Evolutionary conservation across 2,888 invertebrate genomes (phyloP).

Genomic region (Rugalucina vietnamica): DNA sequence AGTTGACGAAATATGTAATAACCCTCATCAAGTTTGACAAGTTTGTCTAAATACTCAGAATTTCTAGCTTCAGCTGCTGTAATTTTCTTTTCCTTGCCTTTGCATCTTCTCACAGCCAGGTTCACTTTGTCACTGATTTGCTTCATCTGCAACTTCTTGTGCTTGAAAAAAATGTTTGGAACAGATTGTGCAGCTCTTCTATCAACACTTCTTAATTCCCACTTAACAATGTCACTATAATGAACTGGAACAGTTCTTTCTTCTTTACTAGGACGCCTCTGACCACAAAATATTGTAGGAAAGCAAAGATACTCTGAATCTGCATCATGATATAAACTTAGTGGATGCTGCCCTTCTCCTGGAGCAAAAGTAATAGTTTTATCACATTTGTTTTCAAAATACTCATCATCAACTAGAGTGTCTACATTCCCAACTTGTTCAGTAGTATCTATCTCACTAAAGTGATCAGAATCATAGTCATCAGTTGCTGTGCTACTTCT

Average conservation of each 20-base stretch:
- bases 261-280: conserved; percentile 22
- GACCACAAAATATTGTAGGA: too few species aligned
- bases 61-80: conserved; percentile 18
- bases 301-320: too few species aligned
- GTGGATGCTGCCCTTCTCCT: conserved; percentile 43
- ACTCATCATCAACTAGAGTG: neutral
- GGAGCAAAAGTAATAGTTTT: conserved; percentile 52
- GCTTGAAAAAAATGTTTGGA: conserved; percentile 47
- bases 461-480: neutral
- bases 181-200: conserved; percentile 39
- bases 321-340: too few species aligned
- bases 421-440: neutral
- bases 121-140: conserved; percentile 44
- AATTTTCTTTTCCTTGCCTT: conserved; percentile 14
- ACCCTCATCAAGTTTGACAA: conserved; percentile 39
- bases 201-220: conserved; percentile 46
- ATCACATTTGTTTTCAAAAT: neutral
- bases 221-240: conserved; percentile 54
- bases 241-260: conserved; percentile 37
- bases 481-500: neutral
- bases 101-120: conserved; percentile 25
- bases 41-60: neutral
- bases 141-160: conserved; percentile 48
- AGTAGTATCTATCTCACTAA: neutral
- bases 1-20: conserved; percentile 70